Conservation (phyloP, 2,888 invertebrate species). For the Idaea straminata region DNA sequence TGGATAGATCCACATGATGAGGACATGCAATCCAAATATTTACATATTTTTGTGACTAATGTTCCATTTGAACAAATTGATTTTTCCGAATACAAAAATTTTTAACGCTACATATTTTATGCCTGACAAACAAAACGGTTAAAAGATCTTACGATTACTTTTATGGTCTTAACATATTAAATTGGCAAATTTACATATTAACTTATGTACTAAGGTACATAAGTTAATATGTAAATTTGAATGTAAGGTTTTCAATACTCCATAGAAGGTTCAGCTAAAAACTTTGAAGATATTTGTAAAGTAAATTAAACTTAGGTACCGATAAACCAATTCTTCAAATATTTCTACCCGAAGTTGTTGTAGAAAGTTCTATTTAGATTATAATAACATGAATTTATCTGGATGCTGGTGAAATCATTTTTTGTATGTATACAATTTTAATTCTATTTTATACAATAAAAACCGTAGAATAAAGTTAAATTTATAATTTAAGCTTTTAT, state of each 20-base stretch:
- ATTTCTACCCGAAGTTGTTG: slow-evolving; percentile 30
- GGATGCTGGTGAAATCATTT: too few relatives aligned
- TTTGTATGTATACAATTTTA: background rate
- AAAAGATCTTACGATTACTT: background rate
- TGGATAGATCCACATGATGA: slow-evolving; percentile 58
- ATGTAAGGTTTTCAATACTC: slow-evolving; percentile 28
- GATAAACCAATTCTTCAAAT: slow-evolving; percentile 62
- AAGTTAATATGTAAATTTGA: background rate
- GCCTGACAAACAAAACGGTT: background rate
- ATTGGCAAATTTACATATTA: too few relatives aligned
- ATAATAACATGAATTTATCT: too few relatives aligned
- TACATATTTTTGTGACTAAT: background rate
- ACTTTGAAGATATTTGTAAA: slow-evolving; percentile 65
- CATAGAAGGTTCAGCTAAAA: slow-evolving; percentile 49
- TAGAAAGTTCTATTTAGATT: background rate
- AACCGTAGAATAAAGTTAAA: background rate
- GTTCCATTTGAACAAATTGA: background rate
- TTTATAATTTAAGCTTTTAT: slow-evolving; percentile 13
- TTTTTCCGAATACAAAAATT: background rate
- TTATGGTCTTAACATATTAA: too few relatives aligned
- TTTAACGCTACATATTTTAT: background rate
- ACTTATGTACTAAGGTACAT: background rate
- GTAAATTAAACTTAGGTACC: slow-evolving; percentile 58
- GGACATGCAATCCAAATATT: slow-evolving; percentile 24
- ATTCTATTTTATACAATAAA: background rate